Evolutionary conservation across 1,140 invertebrate genomes (phyloP).

Genomic region (Oedothorax gibbosus): DNA sequence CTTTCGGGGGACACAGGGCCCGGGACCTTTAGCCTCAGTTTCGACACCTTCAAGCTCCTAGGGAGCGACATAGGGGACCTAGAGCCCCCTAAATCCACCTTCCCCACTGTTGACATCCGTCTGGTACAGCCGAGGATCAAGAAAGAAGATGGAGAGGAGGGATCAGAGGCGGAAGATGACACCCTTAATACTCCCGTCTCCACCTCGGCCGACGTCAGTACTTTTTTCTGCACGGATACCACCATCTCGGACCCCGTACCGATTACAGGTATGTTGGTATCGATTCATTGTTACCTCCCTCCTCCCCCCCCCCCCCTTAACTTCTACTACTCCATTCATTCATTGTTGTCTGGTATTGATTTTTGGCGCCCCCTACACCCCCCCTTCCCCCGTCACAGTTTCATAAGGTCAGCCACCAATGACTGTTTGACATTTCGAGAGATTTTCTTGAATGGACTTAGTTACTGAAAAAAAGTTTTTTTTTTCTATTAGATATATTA

Average conservation of each 20-base stretch:
- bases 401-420: slow-evolving; percentile 48
- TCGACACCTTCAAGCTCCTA: slow-evolving; percentile 50
- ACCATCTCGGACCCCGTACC: slow-evolving; percentile 62
- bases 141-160: slow-evolving; percentile 34
- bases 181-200: slow-evolving; percentile 62
- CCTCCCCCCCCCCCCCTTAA: neutral
- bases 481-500: neutral
- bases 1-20: slow-evolving; percentile 38
- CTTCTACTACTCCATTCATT: neutral
- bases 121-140: slow-evolving; percentile 46
- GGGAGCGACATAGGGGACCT: slow-evolving; percentile 16
- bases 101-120: slow-evolving; percentile 55
- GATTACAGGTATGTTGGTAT: slow-evolving; percentile 60
- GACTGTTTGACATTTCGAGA: slow-evolving; percentile 58
- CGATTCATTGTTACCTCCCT: neutral
- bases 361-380: neutral
- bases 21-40: slow-evolving; percentile 52
- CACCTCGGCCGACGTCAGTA: slow-evolving; percentile 55
- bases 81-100: slow-evolving; percentile 1
- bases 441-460: slow-evolving; percentile 39
- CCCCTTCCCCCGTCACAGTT: slow-evolving; percentile 4
- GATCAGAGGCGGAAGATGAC: slow-evolving; percentile 39
- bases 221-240: slow-evolving; percentile 61
- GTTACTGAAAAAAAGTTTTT: too few relatives aligned
- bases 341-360: slow-evolving; percentile 21